Conservation (phyloP, 37 sponge, comb jelly and placozoan species). For the Beroe forskalii region DNA sequence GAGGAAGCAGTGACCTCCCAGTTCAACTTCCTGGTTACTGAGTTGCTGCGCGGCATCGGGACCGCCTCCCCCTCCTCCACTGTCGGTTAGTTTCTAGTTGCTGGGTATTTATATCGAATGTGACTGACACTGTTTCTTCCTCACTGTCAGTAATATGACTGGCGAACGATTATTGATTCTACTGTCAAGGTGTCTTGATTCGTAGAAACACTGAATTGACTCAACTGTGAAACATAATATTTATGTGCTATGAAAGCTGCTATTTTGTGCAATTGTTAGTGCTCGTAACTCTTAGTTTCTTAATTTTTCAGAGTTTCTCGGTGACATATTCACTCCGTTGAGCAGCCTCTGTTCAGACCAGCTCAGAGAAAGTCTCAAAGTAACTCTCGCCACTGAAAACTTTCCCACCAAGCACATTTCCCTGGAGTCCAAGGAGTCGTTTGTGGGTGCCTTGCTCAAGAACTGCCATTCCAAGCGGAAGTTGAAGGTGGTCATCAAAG, state of each 20-base stretch:
- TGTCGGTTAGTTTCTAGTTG: not conserved
- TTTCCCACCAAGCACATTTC: conserved; percentile 40
- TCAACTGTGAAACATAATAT: no score
- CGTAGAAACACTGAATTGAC: no score
- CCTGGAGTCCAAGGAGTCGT: not conserved
- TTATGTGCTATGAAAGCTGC: no score
- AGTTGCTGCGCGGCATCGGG: conserved; percentile 31
- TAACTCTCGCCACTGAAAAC: not conserved
- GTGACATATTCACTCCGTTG: not conserved
- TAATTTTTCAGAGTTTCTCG: conserved; percentile 9
- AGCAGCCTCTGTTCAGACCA: not conserved
- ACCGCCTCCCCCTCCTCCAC: conserved; percentile 36
- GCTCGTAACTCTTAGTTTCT: no score
- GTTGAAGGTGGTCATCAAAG: conserved; percentile 4
- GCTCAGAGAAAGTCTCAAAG: not conserved
- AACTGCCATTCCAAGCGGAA: not conserved
- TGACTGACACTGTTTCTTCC: no score
- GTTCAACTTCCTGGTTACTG: conserved; percentile 12
- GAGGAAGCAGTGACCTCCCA: conserved; percentile 11
- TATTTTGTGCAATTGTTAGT: no score
- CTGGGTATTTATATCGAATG: not conserved
- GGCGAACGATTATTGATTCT: no score
- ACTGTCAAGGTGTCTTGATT: no score
- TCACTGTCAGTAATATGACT: no score
- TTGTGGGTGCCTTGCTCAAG: not conserved